Percentiles rank a stretch among this genome's conserved stretches.
Evolutionary conservation across 2,113 vertebrate species (phyloP).

Genomic region (Scolopax mira): DNA sequence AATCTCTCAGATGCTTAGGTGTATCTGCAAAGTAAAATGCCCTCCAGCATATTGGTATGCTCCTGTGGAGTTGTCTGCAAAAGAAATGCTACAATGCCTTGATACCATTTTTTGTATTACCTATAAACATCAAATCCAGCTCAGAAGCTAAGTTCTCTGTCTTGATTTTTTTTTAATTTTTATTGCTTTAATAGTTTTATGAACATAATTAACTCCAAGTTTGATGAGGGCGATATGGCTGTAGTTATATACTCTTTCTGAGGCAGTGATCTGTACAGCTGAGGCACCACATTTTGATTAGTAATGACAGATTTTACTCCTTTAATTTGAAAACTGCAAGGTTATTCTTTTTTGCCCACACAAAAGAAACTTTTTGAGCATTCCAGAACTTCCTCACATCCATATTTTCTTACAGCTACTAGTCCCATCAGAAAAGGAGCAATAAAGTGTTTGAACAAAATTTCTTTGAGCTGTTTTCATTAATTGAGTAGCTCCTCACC

Average conservation of each 20-base stretch:
- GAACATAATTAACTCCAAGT: constrained; percentile 23
- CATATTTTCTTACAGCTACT: background rate
- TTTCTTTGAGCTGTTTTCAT: constrained; percentile 3
- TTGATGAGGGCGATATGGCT: background rate
- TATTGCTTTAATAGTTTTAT: constrained; percentile 11
- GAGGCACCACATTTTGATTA: background rate
- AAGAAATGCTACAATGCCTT: background rate
- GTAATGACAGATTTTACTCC: background rate
- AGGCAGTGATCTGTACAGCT: constrained; percentile 7
- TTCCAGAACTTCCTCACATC: background rate
- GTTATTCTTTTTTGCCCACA: background rate
- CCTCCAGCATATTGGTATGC: background rate
- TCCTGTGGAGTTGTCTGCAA: background rate
- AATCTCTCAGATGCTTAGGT: background rate
- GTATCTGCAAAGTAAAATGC: background rate
- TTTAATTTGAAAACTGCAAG: background rate
- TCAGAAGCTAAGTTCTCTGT: constrained; percentile 20
- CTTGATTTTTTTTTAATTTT: constrained; percentile 12
- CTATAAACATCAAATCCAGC: constrained; percentile 1
- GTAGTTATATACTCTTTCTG: background rate
- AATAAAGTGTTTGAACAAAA: background rate
- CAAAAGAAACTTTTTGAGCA: background rate
- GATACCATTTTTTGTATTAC: background rate
- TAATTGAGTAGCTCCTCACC: constrained; percentile 9
- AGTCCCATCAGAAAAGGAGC: background rate